Percentiles rank a stretch among this genome's conserved stretches.
These are phyloP conservation scores for Notothenia coriiceps DNA, from an alignment of 2,113 vertebrate species.

Conservation along the genomic window DNA sequence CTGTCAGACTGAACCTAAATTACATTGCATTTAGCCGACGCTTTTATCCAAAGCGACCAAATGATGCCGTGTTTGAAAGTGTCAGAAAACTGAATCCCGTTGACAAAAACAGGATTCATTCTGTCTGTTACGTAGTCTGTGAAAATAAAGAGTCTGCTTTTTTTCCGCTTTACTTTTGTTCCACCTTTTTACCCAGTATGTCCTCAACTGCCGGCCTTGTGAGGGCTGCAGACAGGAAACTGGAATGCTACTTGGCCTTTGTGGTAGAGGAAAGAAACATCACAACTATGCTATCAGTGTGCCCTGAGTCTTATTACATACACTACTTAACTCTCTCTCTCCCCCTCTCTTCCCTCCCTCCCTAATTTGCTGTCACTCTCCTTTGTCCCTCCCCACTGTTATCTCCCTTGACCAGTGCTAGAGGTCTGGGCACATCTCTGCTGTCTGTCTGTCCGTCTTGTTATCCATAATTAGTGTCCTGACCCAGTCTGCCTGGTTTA, in stretches of 20 bases:
- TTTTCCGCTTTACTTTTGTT: not conserved
- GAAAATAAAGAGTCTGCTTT: not conserved
- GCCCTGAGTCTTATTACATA: not conserved
- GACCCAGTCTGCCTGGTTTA: constrained; percentile 23
- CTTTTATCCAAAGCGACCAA: no score
- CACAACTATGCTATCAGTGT: not conserved
- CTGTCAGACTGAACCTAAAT: not conserved
- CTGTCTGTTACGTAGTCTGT: no score
- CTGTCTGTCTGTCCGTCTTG: constrained; percentile 24
- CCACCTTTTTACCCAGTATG: not conserved
- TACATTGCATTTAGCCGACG: no score
- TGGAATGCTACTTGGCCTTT: not conserved
- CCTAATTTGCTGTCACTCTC: not conserved
- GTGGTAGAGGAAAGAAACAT: not conserved
- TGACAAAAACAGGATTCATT: no score
- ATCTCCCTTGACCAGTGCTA: constrained; percentile 29
- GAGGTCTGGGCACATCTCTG: constrained; percentile 24
- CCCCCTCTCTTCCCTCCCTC: not conserved
- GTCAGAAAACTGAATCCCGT: no score
- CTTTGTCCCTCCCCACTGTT: not conserved
- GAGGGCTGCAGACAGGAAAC: not conserved
- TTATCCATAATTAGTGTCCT: constrained; percentile 32
- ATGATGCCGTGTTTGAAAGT: not conserved
- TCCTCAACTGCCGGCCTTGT: not conserved
- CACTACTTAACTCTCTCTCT: not conserved